These are phyloP conservation scores for Hystrix brachyura DNA, from an alignment of 2,113 vertebrate species.

Conservation along the genomic window DNA sequence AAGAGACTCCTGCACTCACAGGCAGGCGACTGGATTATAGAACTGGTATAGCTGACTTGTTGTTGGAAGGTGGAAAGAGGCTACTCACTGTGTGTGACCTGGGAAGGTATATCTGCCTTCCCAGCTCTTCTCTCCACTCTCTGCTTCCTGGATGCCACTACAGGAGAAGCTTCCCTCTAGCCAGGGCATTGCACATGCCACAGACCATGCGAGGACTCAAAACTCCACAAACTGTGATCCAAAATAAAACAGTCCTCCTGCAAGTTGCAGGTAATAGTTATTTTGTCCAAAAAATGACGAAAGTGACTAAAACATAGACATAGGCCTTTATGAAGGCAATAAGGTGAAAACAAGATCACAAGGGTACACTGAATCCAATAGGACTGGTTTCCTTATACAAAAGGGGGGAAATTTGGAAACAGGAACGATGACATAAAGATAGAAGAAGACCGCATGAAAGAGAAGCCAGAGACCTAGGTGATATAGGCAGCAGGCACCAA, in stretches of 20 bases:
- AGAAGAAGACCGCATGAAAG: background rate
- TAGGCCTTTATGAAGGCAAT: background rate
- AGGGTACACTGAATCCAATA: background rate
- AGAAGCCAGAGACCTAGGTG: background rate
- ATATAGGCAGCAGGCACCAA: background rate
- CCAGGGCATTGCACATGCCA: background rate
- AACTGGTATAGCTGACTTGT: background rate
- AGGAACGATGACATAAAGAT: accelerated
- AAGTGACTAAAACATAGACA: background rate
- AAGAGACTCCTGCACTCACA: background rate
- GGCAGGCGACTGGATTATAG: background rate
- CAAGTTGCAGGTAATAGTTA: background rate
- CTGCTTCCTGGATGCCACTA: background rate
- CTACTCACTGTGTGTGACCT: no score
- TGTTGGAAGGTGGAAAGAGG: background rate
- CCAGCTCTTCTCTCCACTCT: background rate
- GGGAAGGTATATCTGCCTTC: background rate
- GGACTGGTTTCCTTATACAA: background rate
- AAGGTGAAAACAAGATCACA: background rate
- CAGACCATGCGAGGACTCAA: background rate
- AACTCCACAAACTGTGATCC: background rate
- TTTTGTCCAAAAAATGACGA: background rate
- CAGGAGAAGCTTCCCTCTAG: background rate
- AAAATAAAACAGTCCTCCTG: background rate
- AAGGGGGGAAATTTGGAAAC: background rate